Evolutionary conservation across 2,113 vertebrate genomes (phyloP), one percentile per base, ranked within the genome.

Genomic region (Pelvicachromis taeniatus): DNA sequence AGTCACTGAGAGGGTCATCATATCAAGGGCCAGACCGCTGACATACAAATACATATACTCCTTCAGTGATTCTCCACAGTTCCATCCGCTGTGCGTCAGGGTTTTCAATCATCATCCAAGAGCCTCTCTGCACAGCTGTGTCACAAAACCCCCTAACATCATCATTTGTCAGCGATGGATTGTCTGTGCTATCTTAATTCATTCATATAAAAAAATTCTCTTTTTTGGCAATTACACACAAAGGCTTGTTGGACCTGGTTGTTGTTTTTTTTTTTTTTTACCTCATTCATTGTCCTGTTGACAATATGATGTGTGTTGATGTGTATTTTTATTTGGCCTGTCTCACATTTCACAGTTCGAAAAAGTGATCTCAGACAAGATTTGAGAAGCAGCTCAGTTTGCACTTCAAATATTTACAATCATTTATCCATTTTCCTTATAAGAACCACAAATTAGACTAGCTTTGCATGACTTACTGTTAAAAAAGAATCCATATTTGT

Each of bases 1-100:
- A 85, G 87, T 85, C 68, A 87, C 84, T 88, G 91, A 91, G 88
- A 85, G 84, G 89, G 87, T 91, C 61, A 90, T 70, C 83, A 75
- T 84, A 91, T 91, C 81, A 6, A 85, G 68, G 70, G 82, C 78
- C 88, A 85, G 23, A 82, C 80, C 82, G 78, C 75, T 92, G 89
- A 90, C 63, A 61, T 63, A 83, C 45, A 85, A 79, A 85, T 81
- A 75, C 56, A 58, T 14, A 80, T 79, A 48, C 75, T 88, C 38
- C 87, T 83, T 63, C 31, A 4, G 78, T 45, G 86, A 82, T 78
- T 68, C 87, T 73, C 61, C 55, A 63, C 81, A 85, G 63, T 59
- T 92, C 59, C 68, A 81, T 75, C 94, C 81, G 83, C 88, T 91
- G 84, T 48, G 53, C 42, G 83, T 85, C 21, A 88, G 77, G 63